Evolutionary conservation across 2,797 vertebrate genomes (phyloP), one percentile per base, ranked within the genome.

Genomic region (Menidia menidia): DNA sequence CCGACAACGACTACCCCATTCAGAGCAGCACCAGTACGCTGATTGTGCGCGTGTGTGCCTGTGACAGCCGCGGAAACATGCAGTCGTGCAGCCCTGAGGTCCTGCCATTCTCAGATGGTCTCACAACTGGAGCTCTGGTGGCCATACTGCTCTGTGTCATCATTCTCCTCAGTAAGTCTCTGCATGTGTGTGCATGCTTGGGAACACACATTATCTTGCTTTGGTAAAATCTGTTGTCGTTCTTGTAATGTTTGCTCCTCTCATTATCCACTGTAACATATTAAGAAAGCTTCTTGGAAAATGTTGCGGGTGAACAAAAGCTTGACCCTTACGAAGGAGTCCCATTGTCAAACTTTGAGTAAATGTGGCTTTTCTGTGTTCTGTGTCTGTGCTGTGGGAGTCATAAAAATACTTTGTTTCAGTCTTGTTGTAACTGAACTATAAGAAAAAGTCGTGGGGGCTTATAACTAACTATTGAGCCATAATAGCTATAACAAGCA

Each of bases 1-100:
- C 97, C 0, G 97, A 99, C 88, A 97, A 97, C 0, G 97, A 97
- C 82, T 97, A 96, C 81, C 97, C 97, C 0, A 96, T 97, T 41
- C 97, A 97, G 92, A 98, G 96, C 92, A 98, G 98, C 93, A 99
- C 98, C 0, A 96, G 96, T 73, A 99, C 97, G 0, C 91, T 99
- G 70, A 95, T 97, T 0, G 96, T 99, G 25, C 94, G 94, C 0
- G 97, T 99, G 78, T 99, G 98, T 0, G 94, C 96, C 4, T 99
- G 98, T 0, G 97, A 98, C 79, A 93, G 89, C 75, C 89, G 89
- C 0, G 97, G 98, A 0, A 97, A 97, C 86, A 95, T 97, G 94
- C 96, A 96, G 88, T 94, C 97, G 3, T 99, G 98, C 85, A 97
- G 50, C 0, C 93, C 96, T 0, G 96, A 98, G 89, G 97, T 97